These are phyloP conservation scores for Folsomia manolachei DNA, from an alignment of 2,888 invertebrate genomes.

Conservation along the genomic window DNA sequence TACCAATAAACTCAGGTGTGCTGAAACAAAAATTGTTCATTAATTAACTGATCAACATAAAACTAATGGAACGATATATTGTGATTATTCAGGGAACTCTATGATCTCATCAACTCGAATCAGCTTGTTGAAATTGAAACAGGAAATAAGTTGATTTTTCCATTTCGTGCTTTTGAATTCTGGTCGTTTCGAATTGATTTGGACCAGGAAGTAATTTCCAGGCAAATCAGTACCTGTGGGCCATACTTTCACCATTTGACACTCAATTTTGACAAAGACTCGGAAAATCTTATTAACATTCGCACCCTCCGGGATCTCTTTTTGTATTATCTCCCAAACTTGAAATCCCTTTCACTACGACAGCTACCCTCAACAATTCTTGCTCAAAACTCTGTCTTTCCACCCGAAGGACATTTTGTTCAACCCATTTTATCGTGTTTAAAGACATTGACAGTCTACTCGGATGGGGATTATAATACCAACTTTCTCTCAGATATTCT, in stretches of 20 bases:
- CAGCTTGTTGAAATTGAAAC: too few species aligned
- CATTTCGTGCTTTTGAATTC: conserved; percentile 37
- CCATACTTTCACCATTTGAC: conserved; percentile 36
- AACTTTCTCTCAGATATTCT: conserved; percentile 33
- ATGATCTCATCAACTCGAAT: conserved; percentile 25
- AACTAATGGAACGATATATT: conserved; percentile 15
- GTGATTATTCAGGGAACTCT: conserved; percentile 23
- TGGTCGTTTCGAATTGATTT: conserved; percentile 33
- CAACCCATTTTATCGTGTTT: conserved; percentile 25
- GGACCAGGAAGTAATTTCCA: conserved; percentile 21
- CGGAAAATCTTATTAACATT: conserved; percentile 22
- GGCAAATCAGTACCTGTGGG: conserved; percentile 29
- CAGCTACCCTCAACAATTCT: conserved; percentile 33
- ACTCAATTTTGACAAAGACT: conserved; percentile 38
- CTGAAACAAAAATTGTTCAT: too few species aligned
- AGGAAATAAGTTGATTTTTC: conserved; percentile 14
- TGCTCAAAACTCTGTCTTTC: conserved; percentile 28
- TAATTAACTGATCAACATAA: too few species aligned
- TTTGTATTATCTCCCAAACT: conserved; percentile 35
- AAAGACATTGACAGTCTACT: conserved; percentile 34
- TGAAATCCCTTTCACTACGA: conserved; percentile 31
- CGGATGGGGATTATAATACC: conserved; percentile 31
- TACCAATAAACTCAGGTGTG: background rate
- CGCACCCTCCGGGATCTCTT: conserved; percentile 36
- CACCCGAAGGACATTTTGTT: conserved; percentile 30